These are phyloP conservation scores for Blastomussa wellsi DNA, from an alignment of 92 coral and sea anemone species.

Conservation along the genomic window DNA sequence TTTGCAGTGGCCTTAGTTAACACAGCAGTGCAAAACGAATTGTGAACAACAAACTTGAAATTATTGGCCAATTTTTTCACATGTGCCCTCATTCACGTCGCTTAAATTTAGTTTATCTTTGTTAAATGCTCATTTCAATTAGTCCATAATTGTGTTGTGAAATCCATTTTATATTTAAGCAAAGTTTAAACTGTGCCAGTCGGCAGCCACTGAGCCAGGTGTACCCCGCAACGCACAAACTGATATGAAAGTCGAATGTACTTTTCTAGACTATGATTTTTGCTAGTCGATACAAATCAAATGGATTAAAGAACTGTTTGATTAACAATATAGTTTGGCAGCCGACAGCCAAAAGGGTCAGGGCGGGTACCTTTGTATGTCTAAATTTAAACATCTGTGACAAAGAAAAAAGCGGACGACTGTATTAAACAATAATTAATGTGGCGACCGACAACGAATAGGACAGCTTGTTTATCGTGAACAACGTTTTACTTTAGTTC, in stretches of 20 bases:
- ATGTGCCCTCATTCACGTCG: too few relatives aligned
- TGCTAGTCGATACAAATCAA: background rate
- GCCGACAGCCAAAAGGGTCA: background rate
- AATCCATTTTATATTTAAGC: background rate
- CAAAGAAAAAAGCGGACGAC: background rate
- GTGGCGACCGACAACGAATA: background rate
- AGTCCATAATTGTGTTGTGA: background rate
- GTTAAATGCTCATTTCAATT: background rate
- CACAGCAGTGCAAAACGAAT: too few relatives aligned
- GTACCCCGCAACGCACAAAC: background rate
- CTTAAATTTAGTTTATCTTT: too few relatives aligned
- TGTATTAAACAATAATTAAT: background rate
- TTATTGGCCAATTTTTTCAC: too few relatives aligned
- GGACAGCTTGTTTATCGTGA: background rate
- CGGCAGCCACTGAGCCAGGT: background rate
- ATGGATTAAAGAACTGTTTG: background rate
- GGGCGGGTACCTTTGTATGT: background rate
- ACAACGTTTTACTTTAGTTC: background rate
- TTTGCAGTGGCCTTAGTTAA: too few relatives aligned
- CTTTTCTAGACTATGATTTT: background rate
- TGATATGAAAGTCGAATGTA: background rate
- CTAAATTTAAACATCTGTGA: background rate
- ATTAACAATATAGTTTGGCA: background rate
- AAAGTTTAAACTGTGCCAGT: background rate
- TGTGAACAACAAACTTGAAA: too few relatives aligned